Evolutionary conservation across 2,888 invertebrate genomes (phyloP), one percentile per base, ranked within the genome.

Genomic region (Synanthedon andrenaeformis): DNA sequence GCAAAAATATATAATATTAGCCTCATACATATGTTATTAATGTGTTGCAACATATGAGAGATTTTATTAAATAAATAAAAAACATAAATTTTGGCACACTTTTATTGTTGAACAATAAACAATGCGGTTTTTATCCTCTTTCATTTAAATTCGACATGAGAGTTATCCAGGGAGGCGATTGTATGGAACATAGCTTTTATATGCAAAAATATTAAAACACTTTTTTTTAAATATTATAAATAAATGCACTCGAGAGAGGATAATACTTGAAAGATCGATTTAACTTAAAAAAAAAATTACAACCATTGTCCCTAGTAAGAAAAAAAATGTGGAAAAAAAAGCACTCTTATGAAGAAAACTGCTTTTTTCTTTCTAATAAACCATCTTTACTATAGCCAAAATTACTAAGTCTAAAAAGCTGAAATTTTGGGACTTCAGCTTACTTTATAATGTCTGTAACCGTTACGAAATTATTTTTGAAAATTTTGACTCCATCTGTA

Each of bases 91-190:
- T 62, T 60, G 62, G 62, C 62, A 62, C 60, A 58, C 58, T 53
- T 60, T 58, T 62, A 62, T 62, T 62, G 62, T 62, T 62, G 53
- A 54, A 60, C 62, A 62, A 62, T 60, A 62, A 62, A 58, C 55
- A 58, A 62, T 62, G 60, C 51, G 42, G 55, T 53, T 52, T 55
- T 57, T 45, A 51, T 59, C 55, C 54, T 56, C 54, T 51, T 53
- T 52, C 56, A 53, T 52, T 52, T 56, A 60, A 60, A 62, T 58
- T 59, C 58, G 59, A 57, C 54, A 57, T 56, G 56, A 59, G 55
- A 60, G 57, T 55, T 52, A 52, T 51, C 13, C 54, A 1, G 52
- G 42, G 53, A 56, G 54, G 53, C 42, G 6, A 35, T 35, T 35
- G 45, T 45, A 13, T 13, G 12, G 6, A 35, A 35, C 8, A 35